Percentiles rank a stretch among this genome's conserved stretches.
These are phyloP conservation scores for Triops longicaudatus DNA, from an alignment of 1,140 invertebrate species.

Conservation along the genomic window DNA sequence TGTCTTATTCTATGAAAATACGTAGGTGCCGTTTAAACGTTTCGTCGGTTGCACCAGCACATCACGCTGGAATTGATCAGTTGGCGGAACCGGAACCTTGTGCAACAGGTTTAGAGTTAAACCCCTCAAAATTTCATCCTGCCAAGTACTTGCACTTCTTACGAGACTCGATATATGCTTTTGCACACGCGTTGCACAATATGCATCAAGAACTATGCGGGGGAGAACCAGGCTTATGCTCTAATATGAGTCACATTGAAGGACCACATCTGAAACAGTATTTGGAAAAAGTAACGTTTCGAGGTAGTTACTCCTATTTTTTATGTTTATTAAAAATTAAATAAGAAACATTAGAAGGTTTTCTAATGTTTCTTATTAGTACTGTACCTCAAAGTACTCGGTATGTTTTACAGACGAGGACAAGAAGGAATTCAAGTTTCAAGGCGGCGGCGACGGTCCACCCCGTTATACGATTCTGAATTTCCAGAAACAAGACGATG, in stretches of 20 bases:
- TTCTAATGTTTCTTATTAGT: neutral
- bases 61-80: neutral
- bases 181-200: conserved; percentile 46
- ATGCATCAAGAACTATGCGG: conserved; percentile 42
- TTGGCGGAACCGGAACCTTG: neutral
- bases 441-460: conserved; percentile 43
- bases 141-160: conserved; percentile 47
- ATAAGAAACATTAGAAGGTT: too few relatives aligned
- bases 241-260: conserved; percentile 41
- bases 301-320: conserved; percentile 37
- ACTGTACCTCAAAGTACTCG: too few relatives aligned
- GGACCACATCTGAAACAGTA: conserved; percentile 40
- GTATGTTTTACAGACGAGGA: conserved; percentile 41
- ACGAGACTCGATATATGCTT: conserved; percentile 48
- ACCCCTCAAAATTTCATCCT: conserved; percentile 28
- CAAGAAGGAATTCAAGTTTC: conserved; percentile 42
- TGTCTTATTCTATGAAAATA: neutral
- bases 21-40: conserved; percentile 9
- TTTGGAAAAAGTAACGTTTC: conserved; percentile 46
- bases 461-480: conserved; percentile 49
- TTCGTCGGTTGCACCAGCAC: neutral
- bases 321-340: too few relatives aligned
- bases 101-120: conserved; percentile 6
- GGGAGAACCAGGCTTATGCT: conserved; percentile 40
- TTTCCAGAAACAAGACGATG: conserved; percentile 40